Evolutionary conservation across 2,888 invertebrate genomes (phyloP), one percentile per base, ranked within the genome.

Genomic region (Eupeodes latifasciatus): DNA sequence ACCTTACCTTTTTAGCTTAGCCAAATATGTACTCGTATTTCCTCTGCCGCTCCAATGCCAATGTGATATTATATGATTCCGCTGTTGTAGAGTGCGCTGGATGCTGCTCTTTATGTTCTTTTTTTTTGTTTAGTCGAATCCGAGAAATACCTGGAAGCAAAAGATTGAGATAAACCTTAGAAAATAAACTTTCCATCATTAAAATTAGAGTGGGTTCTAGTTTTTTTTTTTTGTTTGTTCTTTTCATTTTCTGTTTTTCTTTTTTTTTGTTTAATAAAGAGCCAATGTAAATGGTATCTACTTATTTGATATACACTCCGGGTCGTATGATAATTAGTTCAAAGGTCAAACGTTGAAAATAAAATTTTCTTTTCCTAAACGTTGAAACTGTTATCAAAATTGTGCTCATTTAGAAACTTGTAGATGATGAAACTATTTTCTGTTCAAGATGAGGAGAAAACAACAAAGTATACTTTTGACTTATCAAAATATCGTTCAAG

Each of bases 91-190:
- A 27, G 4, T 51, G 59, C 40, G 66, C 19, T 57, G 14, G 53
- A 11, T 69, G 55, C 14, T 57, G 7, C 4, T 74, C 7, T 27
- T 61, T 27, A n/a, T 75, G 62, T 36, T 64, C 51, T 51, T 61
- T 75, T 16, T 75, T 75, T 27, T 36, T 62, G 34, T 75, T 49
- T 40, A 72, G 84, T 77, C 67, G 84, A 84, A 72, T 84, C 57
- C 75, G 27, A 67, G 80, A 72, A 74, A 88, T 81, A 88, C 84
- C 87, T 88, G 84, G 76, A 88, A 88, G 87, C 87, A 88, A 88
- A 40, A 88, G 87, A 88, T 88, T 78, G 74, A 81, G 87, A 88
- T 88, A 87, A 87, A 84, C 84, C 84, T 84, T 87, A 87, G 84
- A 87, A 87, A 71, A 80, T 84, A 84, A 88, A 88, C 84, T 84